Conservation (phyloP, 2,888 invertebrate species). For the Caenorhabditis doughertyi region DNA sequence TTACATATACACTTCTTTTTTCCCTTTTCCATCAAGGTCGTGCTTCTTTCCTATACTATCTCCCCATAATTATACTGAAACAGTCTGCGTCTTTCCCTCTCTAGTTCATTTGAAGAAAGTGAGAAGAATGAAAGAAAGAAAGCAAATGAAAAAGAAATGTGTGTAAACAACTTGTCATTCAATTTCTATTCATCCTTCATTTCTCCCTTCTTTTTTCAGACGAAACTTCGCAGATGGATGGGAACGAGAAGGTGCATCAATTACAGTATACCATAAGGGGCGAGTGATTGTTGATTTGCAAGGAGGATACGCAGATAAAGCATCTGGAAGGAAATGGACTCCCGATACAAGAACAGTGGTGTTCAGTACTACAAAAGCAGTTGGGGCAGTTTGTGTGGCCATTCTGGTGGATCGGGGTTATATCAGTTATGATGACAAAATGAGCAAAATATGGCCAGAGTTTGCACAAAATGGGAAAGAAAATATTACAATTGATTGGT, state of each 20-base stretch:
- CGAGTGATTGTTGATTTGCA: constrained; percentile 83
- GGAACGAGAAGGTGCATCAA: constrained; percentile 83
- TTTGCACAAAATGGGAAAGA: constrained; percentile 84
- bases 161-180: constrained; percentile 32
- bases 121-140: constrained; percentile 14
- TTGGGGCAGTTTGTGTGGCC: constrained; percentile 80
- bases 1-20: constrained; percentile 31
- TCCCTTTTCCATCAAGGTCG: constrained; percentile 28
- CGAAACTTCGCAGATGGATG: constrained; percentile 82
- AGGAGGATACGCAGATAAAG: constrained; percentile 73
- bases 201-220: constrained; percentile 71
- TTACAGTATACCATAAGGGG: constrained; percentile 84
- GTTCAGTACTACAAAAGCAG: constrained; percentile 81
- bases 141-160: constrained; percentile 11
- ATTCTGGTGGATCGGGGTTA: constrained; percentile 83
- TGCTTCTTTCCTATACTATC: not conserved
- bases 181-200: not conserved
- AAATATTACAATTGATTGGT: constrained; percentile 83
- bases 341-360: constrained; percentile 79
- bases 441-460: constrained; percentile 84
- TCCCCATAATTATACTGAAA: constrained; percentile 25
- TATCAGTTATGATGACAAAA: constrained; percentile 82
- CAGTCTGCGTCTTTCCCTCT: constrained; percentile 25
- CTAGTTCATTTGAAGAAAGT: constrained; percentile 4
- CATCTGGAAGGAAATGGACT: constrained; percentile 77